Base-by-base conservation (phyloP, 1,140 invertebrate species). In the Tetramorium simillimum region DNA sequence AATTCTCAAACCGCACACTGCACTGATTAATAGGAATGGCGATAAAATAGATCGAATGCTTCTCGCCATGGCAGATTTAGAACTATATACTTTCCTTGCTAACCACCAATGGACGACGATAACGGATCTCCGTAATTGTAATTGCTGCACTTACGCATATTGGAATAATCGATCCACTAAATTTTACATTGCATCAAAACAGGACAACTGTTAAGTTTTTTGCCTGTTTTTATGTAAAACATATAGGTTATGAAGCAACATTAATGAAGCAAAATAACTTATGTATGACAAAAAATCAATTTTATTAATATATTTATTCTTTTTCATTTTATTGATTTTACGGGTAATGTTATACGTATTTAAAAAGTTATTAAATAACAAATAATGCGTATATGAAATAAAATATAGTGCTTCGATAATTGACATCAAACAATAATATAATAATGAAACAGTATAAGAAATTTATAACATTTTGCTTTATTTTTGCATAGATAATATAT, bases 111-210 rank as follows among this genome's bases (percentile, higher is more conserved):
- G 28, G 16, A 37, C 5, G n/a, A 67, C 24, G 2, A 16, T 63
- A 10, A 3, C 1, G 12, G 6, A n/a, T 80, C 28, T 67, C 28
- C 16, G 3, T 77, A 76, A 60, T 43, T 62, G 18, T 65, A 51
- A 80, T 51, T 67, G 40, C 77, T 67, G 18, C 60, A 78, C 40
- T 78, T 65, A 49, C 10, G 24, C 12, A 21, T 65, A 78, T 65
- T 78, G 3, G 49, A 51, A 51, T 65, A 53, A 80, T 80, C 62
- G 60, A 80, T 80, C 62, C 14, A 37, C n/a, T 80, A n/a, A 65
- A 78, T 78, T 78, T 37, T 40, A 37, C 10, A 37, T 16, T 5
- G 9, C 1, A 28, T 51, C 24, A 1, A 24, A 21, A 80, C 5
- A 33, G 10, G 5, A 21, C 53, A 24, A 40, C 2, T 75, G 14